Evolutionary conservation across 2,113 vertebrate species (phyloP).

Genomic region (Vireo altiloquus): DNA sequence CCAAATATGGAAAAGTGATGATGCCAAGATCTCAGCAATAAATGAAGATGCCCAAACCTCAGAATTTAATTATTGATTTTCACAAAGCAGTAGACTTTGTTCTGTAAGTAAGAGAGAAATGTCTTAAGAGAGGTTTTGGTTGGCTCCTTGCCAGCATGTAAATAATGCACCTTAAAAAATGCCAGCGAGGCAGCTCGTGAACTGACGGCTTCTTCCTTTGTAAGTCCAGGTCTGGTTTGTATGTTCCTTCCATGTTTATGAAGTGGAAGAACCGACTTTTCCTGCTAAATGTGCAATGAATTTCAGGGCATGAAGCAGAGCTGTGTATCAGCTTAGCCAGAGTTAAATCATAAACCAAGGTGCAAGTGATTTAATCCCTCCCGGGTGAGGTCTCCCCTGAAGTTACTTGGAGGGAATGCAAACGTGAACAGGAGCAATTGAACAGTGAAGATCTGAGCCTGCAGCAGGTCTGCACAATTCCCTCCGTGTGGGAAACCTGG

Average conservation of each 20-base stretch:
- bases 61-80: slow-evolving; percentile 27
- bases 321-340: not conserved
- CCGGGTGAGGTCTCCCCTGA: not conserved
- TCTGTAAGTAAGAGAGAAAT: not conserved
- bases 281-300: not conserved
- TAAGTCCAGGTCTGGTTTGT: not conserved
- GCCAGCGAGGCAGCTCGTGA: not conserved
- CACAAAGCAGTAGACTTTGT: not conserved
- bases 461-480: accelerated
- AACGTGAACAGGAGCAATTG: not conserved
- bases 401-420: not conserved
- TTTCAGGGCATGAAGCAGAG: not conserved
- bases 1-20: not conserved
- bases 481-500: accelerated
- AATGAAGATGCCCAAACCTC: slow-evolving; percentile 16
- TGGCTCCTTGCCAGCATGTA: not conserved
- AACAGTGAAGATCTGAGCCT: not conserved
- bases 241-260: not conserved
- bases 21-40: slow-evolving; percentile 3
- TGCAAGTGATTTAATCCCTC: not conserved
- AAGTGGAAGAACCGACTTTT: not conserved
- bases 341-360: not conserved
- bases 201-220: not conserved
- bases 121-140: not conserved
- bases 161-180: not conserved